Evolutionary conservation across 2,888 invertebrate species (phyloP), one percentile per base, ranked within the genome.

Genomic region (Caenorhabditis sp.): DNA sequence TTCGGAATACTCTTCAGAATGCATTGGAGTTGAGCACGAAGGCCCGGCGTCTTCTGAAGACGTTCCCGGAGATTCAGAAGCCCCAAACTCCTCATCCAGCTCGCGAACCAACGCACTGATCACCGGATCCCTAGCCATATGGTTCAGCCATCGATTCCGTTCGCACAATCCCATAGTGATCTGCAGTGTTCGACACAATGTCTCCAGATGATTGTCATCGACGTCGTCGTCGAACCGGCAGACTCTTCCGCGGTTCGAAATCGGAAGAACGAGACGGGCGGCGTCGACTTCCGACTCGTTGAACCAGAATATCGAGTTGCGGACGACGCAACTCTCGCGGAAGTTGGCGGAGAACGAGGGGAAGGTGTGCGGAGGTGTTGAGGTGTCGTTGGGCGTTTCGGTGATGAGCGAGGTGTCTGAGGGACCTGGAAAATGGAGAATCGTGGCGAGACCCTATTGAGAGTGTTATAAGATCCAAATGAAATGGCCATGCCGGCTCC

Each of bases 141-240:
- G 74, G 50, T 86, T 85, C 24, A 72, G 64, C 86, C 84, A 86
- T 47, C 83, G 64, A 4, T 70, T 64, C 72, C 83, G 56, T 64
- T 86, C 86, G 11, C 40, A 37, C 6, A 82, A n/a, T 2, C 81
- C 77, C 26, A 65, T 74, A 1, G 82, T 44, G 13, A 77, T 71
- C 50, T 82, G 82, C n/a, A 82, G 61, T 22, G 72, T 53, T 18
- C 78, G 56, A 44, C 72, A 78, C 55, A 77, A 35, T 0, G 76
- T 77, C 56, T 78, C 82, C 22, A 82, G n/a, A 13, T 74, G 60
- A 44, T 69, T 69, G 40, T 82, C 78, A 55, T 78, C 74, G 8
- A 78, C 82, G 18, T 78, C 78, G 22, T 78, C 44, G 32, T 78
- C 70, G 35, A 74, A 77, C 74, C 78, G 72, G 44, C 69, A 76